Evolutionary conservation across 2,888 invertebrate genomes (phyloP), one percentile per base, ranked within the genome.

Genomic region (Teleiodes luculella): DNA sequence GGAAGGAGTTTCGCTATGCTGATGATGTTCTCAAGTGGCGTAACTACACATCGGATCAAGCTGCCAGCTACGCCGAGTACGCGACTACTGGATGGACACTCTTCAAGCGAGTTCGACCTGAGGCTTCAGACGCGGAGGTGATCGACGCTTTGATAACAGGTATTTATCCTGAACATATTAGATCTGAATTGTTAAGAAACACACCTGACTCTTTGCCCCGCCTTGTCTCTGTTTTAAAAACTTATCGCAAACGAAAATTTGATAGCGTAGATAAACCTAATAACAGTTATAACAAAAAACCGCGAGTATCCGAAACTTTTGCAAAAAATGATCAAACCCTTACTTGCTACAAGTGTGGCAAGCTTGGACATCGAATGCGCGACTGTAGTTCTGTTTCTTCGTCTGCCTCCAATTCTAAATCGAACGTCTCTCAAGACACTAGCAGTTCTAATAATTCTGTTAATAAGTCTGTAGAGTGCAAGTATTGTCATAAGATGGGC

Each of bases 71-170:
- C 43, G 52, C 52, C 1, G 52, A 52, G 16, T 52, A 43, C 11
- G 41, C 43, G n/a, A 18, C 41, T 11, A 43, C 41, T 31, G 52
- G 43, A 24, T 52, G 43, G 41, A 36, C 33, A 5, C 52, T 52
- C 1, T 52, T 52, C n/a, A 37, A 31, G n/a, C 18, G 31, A 20
- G 31, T n/a, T n/a, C 31, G 31, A n/a, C 46, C 46, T 5, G 31
- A 31, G 8, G 46, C 46, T 14, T 31, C 46, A 6, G 7, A n/a
- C 1, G 46, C 30, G 10, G 16, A 31, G 8, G 33, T 13, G 33
- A 35, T 50, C 13, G 49, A 54, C 24, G 43, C 54, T n/a, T 35
- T 49, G 3, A 49, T 54, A 43, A 49, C 54, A 31, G 48, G 54
- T 1, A 48, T 54, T 10, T 49, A 49, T 7, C 54, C 54, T 8